Percentiles rank a stretch among this genome's conserved stretches.
These are phyloP conservation scores for Petroica traversi DNA, from an alignment of 2,113 vertebrate genomes.

Conservation along the genomic window DNA sequence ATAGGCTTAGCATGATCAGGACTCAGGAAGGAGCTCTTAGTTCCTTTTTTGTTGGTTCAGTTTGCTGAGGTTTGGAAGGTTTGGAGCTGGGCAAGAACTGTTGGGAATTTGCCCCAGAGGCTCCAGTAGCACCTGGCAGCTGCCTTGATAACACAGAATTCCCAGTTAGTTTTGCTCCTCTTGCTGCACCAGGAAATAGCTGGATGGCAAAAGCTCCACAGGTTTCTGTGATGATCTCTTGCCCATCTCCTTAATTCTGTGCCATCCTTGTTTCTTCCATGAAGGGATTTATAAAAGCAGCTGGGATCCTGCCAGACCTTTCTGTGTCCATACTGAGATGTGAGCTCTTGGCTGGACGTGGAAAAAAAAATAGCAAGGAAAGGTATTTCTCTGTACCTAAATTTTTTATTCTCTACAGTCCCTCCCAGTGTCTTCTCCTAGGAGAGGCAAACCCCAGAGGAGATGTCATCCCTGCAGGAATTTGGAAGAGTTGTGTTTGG, in stretches of 20 bases:
- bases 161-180: neutral
- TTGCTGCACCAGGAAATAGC: neutral
- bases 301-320: neutral
- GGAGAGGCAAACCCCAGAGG: neutral
- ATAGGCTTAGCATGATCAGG: neutral
- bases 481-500: neutral
- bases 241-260: neutral
- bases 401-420: neutral
- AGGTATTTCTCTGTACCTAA: neutral
- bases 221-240: neutral
- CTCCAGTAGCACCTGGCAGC: neutral
- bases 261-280: neutral
- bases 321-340: accelerated
- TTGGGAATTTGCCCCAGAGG: neutral
- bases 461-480: neutral
- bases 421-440: neutral
- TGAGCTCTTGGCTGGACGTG: neutral
- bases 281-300: neutral
- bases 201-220: neutral
- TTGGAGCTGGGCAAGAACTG: accelerated
- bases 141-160: neutral
- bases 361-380: neutral
- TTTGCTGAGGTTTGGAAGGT: neutral
- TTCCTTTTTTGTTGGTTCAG: neutral
- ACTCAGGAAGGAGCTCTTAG: accelerated